Base-by-base conservation (phyloP, 2,888 invertebrate species). In the Metellina segmentata region DNA sequence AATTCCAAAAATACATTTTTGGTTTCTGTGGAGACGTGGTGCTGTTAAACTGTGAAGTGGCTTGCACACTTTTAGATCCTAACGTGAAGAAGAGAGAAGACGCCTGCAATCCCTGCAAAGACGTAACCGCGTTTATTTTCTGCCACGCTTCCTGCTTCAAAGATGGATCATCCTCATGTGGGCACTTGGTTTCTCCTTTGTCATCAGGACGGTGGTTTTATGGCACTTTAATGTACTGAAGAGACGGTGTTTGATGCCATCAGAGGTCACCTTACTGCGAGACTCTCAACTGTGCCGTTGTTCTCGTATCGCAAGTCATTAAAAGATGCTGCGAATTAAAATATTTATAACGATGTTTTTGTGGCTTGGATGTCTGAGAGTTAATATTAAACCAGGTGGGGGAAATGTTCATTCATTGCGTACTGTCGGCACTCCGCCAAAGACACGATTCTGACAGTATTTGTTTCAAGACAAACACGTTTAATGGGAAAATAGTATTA, bases 1-100 rank as follows among this genome's bases (percentile, higher is more conserved):
- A 69, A 75, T 85, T 77, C 85, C 85, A 85, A 77, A 86, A 85
- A 85, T 85, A 74, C 53, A 53, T 86, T 53, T 77, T 77, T n/a
- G 69, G 61, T 81, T 69, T 81, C 81, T 9, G 61, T 16, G 75
- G 16, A 34, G 75, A 61, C 71, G 71, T 51, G 34, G 34, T 34
- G 9, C 71, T 51, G 77, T 75, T 13, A 81, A 71, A 82, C 82
- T 72, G 70, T 70, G 81, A 81, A 81, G 77, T 51, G 77, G 20
- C 19, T n/a, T 52, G 51, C 82, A 8, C 52, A 20, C 51, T 52
- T 34, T 34, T 34, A 34, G 34, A 34, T 34, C 34, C 34, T 4
- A 34, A 34, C 34, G 34, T 34, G 82, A 51, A 71, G 61, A 11
- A 85, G 85, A 34, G 34, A 82, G 34, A 51, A 20, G 53, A 75